Base-by-base conservation (phyloP, 2,113 vertebrate genomes). In the Hyaena hyaena region DNA sequence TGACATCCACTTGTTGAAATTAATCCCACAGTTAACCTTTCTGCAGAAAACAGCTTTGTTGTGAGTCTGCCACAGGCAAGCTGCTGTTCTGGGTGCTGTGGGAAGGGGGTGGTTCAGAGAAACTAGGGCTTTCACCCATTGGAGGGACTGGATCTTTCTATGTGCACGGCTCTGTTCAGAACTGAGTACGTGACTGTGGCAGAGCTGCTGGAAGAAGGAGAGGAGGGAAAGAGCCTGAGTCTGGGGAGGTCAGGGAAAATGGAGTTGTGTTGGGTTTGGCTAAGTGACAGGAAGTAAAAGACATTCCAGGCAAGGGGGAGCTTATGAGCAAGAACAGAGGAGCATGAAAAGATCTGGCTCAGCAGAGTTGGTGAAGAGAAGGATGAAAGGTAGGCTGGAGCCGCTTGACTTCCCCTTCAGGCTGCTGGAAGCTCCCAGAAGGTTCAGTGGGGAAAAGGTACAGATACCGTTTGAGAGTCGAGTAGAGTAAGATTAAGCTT, bases 11-110 rank as follows among this genome's bases (percentile, higher is more conserved):
- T 82, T 76, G 12, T 39, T 35, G 69, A 93, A 90, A 93, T 11
- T 10, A 92, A 95, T 86, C 63, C 74, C 66, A 94, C 76, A 84
- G 77, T n/a, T 48, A 74, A 69, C 39, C 39, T 89, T 81, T 89
- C 55, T 68, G 65, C 90, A 89, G 68, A 16, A 50, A 92, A 84
- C 19, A 19, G 15, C 16, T 39, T 84, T 65, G 69, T 48, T 10
- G n/a, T 0, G 5, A 83, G 21, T 73, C 21, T 63, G 14, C 39
- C 4, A 2, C 21, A 48, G 63, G 12, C 21, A 48, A n/a, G 43
- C n/a, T 28, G 5, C 33, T n/a, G 31, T 84, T 71, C 39, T 68
- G 65, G 73, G 76, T 33, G 6, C 23, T 11, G 45, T 33, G 2
- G 8, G 24, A 21, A 21, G 68, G 68, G 19, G 23, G 58, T 21